These are phyloP conservation scores for Ptychadena robeensis DNA, from an alignment of 2,797 vertebrate species.

Conservation along the genomic window DNA sequence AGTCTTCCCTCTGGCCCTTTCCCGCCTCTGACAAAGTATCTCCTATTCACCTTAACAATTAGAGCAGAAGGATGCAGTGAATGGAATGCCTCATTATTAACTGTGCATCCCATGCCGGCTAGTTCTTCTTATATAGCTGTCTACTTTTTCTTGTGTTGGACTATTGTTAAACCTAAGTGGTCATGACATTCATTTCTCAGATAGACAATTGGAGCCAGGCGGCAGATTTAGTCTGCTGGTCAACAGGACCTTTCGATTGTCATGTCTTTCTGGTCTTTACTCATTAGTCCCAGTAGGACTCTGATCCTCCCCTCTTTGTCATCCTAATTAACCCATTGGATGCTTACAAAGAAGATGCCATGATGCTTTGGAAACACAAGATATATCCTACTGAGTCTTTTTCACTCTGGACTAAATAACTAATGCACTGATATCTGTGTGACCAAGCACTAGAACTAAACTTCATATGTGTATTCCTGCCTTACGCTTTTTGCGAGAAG, in stretches of 20 bases:
- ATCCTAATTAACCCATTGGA: constrained; percentile 71
- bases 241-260: constrained; percentile 83
- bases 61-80: constrained; percentile 97
- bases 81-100: constrained; percentile 85
- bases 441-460: constrained; percentile 2
- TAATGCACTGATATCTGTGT: constrained; percentile 32
- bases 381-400: constrained; percentile 47
- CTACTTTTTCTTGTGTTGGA: constrained; percentile 74
- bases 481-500: neutral
- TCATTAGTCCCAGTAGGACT: constrained; percentile 78
- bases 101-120: constrained; percentile 75
- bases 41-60: constrained; percentile 96
- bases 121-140: constrained; percentile 74
- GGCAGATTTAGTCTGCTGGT: constrained; percentile 80
- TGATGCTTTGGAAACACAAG: constrained; percentile 46
- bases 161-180: constrained; percentile 86
- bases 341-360: constrained; percentile 41
- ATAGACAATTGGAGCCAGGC: constrained; percentile 78
- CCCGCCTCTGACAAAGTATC: constrained; percentile 74
- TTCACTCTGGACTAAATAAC: constrained; percentile 20
- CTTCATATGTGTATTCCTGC: constrained; percentile 10
- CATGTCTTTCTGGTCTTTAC: constrained; percentile 74
- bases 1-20: constrained; percentile 76
- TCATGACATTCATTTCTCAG: constrained; percentile 83
- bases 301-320: constrained; percentile 74